phyloP scores from a whole-genome alignment of 1,140 invertebrate species.

The Saccostrea glomerata region DNA sequence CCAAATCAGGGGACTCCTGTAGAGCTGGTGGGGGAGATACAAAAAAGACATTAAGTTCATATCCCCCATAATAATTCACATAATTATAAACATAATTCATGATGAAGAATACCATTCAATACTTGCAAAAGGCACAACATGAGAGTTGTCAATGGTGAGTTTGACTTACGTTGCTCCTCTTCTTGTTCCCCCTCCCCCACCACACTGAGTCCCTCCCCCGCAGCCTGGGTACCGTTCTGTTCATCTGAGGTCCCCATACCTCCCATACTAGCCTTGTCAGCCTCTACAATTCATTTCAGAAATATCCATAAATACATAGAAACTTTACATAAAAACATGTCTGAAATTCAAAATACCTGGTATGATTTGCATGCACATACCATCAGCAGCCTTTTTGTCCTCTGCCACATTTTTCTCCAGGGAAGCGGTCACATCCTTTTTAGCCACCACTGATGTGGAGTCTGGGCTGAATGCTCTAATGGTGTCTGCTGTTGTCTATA shows the following conservation, averaged over 20 bases:
- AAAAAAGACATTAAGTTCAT: no score
- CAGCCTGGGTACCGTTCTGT: slow-evolving; percentile 39
- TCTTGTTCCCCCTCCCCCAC: slow-evolving; percentile 35
- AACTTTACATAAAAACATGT: no score
- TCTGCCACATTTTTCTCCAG: slow-evolving; percentile 42
- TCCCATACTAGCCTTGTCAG: slow-evolving; percentile 54
- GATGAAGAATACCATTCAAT: no score
- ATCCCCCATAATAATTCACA: no score
- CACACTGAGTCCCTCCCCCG: slow-evolving; percentile 44
- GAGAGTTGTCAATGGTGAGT: neutral
- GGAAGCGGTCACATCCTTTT: slow-evolving; percentile 51
- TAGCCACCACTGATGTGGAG: slow-evolving; percentile 55
- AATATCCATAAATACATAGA: neutral
- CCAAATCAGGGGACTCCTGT: slow-evolving; percentile 63
- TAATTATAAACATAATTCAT: no score
- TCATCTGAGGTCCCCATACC: slow-evolving; percentile 48
- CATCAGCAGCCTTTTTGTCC: slow-evolving; percentile 44
- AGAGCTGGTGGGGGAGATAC: slow-evolving; percentile 35
- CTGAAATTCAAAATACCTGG: no score
- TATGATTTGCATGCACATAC: no score
- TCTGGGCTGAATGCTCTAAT: slow-evolving; percentile 64
- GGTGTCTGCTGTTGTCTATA: slow-evolving; percentile 66
- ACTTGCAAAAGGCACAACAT: neutral
- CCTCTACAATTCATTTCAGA: slow-evolving; percentile 8
- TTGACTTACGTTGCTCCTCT: slow-evolving; percentile 33